A percentile compares a stretch with the other conserved stretches of the same genome.
These are phyloP conservation scores for Chloroclysta siterata DNA, from an alignment of 2,888 invertebrate genomes.

Conservation along the genomic window DNA sequence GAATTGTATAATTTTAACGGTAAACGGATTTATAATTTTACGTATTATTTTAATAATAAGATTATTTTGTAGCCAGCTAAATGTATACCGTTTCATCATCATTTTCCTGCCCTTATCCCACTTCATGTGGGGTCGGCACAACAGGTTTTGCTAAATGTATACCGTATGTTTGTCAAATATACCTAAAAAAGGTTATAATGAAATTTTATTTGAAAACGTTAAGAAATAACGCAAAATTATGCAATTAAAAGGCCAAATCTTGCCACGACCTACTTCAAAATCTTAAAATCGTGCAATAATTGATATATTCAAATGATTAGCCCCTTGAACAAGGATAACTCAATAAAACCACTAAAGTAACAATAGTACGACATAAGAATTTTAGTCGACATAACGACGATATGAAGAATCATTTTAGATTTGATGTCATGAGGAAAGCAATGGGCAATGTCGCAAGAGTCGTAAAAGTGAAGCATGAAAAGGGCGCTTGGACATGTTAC, in stretches of 20 bases:
- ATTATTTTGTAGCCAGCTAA: not conserved
- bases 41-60: not conserved
- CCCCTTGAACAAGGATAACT: not conserved
- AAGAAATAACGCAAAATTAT: slow-evolving; percentile 41
- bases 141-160: no score
- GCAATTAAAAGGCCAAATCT: slow-evolving; percentile 43
- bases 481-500: slow-evolving; percentile 52
- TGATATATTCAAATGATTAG: slow-evolving; percentile 37
- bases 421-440: slow-evolving; percentile 44
- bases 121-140: no score
- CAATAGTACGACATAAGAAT: not conserved
- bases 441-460: slow-evolving; percentile 61
- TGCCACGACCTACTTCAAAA: slow-evolving; percentile 39
- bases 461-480: slow-evolving; percentile 69
- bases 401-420: slow-evolving; percentile 28
- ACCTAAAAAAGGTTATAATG: slow-evolving; percentile 11
- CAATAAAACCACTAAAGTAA: no score
- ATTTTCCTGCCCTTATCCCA: no score
- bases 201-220: slow-evolving; percentile 40
- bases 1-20: slow-evolving; percentile 2
- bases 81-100: no score
- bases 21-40: not conserved
- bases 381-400: not conserved
- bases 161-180: not conserved
- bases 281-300: slow-evolving; percentile 38